Base-by-base conservation (phyloP, 2,888 invertebrate species). In the Reticulitermes lucifugus region DNA sequence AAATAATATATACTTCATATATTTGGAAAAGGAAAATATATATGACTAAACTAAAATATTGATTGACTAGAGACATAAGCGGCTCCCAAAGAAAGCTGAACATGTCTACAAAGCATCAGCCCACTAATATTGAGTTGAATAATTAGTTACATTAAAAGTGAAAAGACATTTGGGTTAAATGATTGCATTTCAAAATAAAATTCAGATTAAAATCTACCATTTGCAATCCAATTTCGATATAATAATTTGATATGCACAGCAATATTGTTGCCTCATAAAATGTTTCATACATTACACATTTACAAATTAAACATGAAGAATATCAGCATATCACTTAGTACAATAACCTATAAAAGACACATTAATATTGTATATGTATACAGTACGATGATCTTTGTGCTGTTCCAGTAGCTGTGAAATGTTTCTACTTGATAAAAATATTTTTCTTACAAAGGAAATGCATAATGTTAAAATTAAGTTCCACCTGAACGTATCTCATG, bases 231-330 rank as follows among this genome's bases (percentile, higher is more conserved):
- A 43, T 60, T 65, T 35, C 41, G 55, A 41, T 55, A 81, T 25
- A 81, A 65, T 43, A 81, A 81, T 81, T 41, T 81, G 81, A 81
- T 81, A 81, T 81, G 81, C 81, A 81, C 70, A 81, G 55, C 81
- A 81, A n/a, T 65, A 65, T 22, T 65, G 65, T 65, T 81, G 81
- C 81, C 81, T 81, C 70, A 81, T 81, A 81, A 81, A 81, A 81
- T 70, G 70, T 70, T 81, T 81, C 65, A 81, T 81, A 25, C 25
- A 25, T 25, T 25, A 35, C 41, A 81, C 81, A 81, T 70, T 60
- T 81, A 81, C 43, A 81, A 51, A 81, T 81, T 22, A 43, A 43
- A 25, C 25, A 25, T 25, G 25, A 46, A 51, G 12, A 79, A 65
- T 35, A 70, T 59, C 21, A 12, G 1, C 10, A 41, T n/a, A 81